Evolutionary conservation across 1,140 invertebrate genomes (phyloP), one percentile per base, ranked within the genome.

Genomic region (Saccostrea echinata): DNA sequence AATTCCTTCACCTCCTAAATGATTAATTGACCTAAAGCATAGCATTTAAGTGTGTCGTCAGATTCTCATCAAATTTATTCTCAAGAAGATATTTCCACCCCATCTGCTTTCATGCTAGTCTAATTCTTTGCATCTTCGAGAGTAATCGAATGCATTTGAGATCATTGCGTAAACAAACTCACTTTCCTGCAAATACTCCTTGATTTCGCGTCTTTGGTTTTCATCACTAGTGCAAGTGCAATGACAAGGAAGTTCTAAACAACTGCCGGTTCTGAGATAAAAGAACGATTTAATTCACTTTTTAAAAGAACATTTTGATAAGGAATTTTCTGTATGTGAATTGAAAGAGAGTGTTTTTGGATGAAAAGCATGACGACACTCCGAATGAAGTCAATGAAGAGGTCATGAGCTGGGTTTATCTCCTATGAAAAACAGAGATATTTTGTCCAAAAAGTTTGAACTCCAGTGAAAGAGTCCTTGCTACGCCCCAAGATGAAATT

Each of bases 111-210:
- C 16, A 13, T 76, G 68, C 27, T 76, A 33, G 24, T 33, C 27
- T 27, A 12, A 30, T 33, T 30, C 68, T 76, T 76, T 76, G 68
- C 27, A 76, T 76, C 68, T 30, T 16, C 9, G 16, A 12, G 12
- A 76, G 68, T 76, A 30, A 76, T 76, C 68, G 68, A 27, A 76
- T 76, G 68, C 27, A 76, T 27, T 76, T 76, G 68, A 61, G 55
- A 76, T 76, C 68, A 30, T 76, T 76, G 68, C 68, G 27, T 76
- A 76, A 76, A 76, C 68, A 76, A 33, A 33, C 68, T 76, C 68
- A 76, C 68, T 76, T 76, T 76, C 27, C 24, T 76, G 68, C 68
- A 76, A 76, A 76, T 76, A 76, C 68, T 76, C 68, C 68, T 76
- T 33, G 68, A 76, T 76, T 64, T 76, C 68, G 11, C 68, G 24